Percentiles rank a stretch among this genome's conserved stretches.
These are phyloP conservation scores for Stomorhina lunata DNA, from an alignment of 2,888 invertebrate species.

Conservation along the genomic window DNA sequence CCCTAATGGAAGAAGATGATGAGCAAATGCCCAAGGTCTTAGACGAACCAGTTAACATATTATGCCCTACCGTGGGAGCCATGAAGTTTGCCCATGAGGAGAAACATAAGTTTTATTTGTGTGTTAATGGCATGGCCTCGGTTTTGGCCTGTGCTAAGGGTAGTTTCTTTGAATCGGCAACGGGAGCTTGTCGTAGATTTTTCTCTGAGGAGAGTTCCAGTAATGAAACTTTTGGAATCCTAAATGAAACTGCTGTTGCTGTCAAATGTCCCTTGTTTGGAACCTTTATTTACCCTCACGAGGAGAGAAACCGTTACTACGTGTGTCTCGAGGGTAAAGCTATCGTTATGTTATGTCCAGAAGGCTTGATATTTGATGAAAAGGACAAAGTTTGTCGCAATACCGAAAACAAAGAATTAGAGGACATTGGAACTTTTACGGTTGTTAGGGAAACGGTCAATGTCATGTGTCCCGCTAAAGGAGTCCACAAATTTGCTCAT, in stretches of 20 bases:
- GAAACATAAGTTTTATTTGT: constrained; percentile 8
- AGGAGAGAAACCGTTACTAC: not conserved
- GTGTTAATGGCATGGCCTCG: constrained; percentile 1
- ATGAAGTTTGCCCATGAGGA: not conserved
- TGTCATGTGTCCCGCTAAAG: not conserved
- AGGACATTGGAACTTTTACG: not conserved
- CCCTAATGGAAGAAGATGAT: not conserved
- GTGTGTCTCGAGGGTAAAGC: not conserved
- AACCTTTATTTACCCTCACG: not conserved
- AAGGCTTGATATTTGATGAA: not conserved
- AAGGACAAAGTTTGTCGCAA: not conserved
- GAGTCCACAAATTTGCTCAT: not conserved
- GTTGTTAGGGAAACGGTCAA: not conserved
- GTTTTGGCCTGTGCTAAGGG: constrained; percentile 2
- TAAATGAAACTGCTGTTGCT: not conserved
- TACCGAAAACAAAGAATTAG: not conserved
- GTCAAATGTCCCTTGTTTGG: not conserved
- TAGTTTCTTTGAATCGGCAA: not conserved
- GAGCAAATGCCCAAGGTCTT: not conserved
- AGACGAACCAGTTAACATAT: not conserved
- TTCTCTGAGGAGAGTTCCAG: not conserved
- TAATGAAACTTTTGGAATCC: not conserved
- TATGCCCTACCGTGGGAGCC: not conserved
- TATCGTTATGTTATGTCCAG: not conserved
- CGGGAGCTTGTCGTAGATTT: not conserved